A percentile compares a stretch with the other conserved stretches of the same genome.
phyloP scores from a whole-genome alignment of 2,797 vertebrate species.

The Pangasius krempfi region DNA sequence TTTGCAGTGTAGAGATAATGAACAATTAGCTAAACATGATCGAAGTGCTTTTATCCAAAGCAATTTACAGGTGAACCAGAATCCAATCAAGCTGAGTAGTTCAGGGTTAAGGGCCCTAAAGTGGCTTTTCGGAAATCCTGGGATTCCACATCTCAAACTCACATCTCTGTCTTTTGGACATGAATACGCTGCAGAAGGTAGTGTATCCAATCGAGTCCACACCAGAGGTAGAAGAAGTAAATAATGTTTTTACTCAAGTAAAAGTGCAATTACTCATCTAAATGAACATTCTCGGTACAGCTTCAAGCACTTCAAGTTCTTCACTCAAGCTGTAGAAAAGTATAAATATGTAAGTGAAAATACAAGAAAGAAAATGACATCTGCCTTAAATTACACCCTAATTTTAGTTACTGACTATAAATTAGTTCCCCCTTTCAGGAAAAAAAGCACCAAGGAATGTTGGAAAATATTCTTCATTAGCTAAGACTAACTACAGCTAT shows the following conservation, averaged over 20 bases:
- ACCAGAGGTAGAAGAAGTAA: neutral
- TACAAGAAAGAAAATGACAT: neutral
- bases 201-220: neutral
- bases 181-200: neutral
- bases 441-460: neutral
- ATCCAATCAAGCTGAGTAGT: neutral
- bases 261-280: neutral
- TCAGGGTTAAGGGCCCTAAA: neutral
- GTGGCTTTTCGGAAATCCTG: neutral
- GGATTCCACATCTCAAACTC: neutral
- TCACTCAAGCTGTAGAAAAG: neutral
- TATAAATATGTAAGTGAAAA: neutral
- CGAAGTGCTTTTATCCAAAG: neutral
- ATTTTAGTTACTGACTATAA: neutral
- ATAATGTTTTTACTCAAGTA: neutral
- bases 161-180: neutral
- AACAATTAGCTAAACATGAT: slow-evolving; percentile 5
- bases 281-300: neutral
- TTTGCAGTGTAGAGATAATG: neutral
- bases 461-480: neutral
- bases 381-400: too few relatives aligned
- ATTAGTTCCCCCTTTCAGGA: neutral
- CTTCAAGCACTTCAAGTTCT: neutral
- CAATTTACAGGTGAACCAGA: neutral
- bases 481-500: neutral